phyloP scores from a whole-genome alignment of 2,113 vertebrate species.

The Leptobrachium leishanense region DNA sequence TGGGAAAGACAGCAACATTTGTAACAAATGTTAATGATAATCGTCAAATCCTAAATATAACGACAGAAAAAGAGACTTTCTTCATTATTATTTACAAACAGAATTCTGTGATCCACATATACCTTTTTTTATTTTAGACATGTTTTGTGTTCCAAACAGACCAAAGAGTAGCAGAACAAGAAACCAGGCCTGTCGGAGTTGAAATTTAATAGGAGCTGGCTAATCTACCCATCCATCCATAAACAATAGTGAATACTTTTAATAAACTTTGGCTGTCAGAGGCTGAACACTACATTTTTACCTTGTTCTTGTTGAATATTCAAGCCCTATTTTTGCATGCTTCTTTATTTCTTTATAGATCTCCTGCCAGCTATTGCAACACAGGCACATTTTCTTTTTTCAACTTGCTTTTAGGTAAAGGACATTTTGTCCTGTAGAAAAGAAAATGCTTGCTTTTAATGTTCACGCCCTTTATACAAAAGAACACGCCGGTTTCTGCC shows the following conservation, averaged over 20 bases:
- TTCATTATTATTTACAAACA: too few species aligned
- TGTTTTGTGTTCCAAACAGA: too few species aligned
- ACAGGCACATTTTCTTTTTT: conserved; percentile 3
- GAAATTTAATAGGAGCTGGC: not conserved
- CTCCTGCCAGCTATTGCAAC: conserved; percentile 23
- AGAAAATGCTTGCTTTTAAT: not conserved
- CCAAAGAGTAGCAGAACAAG: not conserved
- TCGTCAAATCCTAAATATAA: too few species aligned
- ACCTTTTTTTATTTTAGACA: too few species aligned
- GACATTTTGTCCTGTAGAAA: conserved; percentile 21
- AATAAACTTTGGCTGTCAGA: not conserved
- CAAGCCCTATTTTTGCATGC: conserved; percentile 10
- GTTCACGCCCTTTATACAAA: conserved; percentile 1
- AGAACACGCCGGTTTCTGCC: not conserved
- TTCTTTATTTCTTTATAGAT: not conserved
- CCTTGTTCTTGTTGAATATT: not conserved
- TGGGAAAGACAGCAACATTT: too few species aligned
- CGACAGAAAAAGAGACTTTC: too few species aligned
- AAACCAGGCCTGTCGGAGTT: not conserved
- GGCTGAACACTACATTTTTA: not conserved
- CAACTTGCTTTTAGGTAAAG: conserved; percentile 26
- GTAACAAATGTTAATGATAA: too few species aligned
- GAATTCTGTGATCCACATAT: too few species aligned
- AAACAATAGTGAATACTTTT: not conserved
- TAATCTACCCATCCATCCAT: not conserved